Percentiles rank a stretch among this genome's conserved stretches.
Evolutionary conservation across 92 coral and sea anemone genomes (phyloP).

Genomic region (Porites cylindrica): DNA sequence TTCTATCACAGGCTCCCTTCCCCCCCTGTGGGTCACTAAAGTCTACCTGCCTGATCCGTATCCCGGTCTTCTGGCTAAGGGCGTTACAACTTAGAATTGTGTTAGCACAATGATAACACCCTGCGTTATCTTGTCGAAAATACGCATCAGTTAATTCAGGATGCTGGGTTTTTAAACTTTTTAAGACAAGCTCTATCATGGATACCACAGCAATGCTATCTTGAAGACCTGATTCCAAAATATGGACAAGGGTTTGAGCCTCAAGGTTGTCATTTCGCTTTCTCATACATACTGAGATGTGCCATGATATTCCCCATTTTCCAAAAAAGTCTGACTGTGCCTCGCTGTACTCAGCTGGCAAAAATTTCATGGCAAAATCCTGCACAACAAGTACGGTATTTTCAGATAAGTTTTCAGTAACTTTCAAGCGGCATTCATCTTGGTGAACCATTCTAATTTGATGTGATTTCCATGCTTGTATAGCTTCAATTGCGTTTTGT

Average conservation of each 20-base stretch:
- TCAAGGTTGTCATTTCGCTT: background rate
- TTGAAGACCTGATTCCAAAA: constrained; percentile 49
- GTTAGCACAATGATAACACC: constrained; percentile 44
- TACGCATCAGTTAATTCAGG: constrained; percentile 63
- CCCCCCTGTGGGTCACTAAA: constrained; percentile 50
- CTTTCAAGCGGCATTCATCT: background rate
- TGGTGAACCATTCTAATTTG: background rate
- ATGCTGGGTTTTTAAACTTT: constrained; percentile 33
- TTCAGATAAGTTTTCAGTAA: background rate
- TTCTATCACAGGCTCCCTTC: too few relatives aligned
- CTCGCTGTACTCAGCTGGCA: background rate
- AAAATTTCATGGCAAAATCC: constrained; percentile 6
- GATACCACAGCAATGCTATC: constrained; percentile 54
- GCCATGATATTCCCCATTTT: constrained; percentile 1
- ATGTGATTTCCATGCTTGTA: background rate
- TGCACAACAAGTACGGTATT: background rate
- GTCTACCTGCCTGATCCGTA: constrained; percentile 27
- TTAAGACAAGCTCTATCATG: constrained; percentile 51
- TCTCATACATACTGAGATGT: background rate
- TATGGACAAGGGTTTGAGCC: constrained; percentile 58
- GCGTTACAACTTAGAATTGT: constrained; percentile 22
- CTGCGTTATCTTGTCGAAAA: constrained; percentile 58
- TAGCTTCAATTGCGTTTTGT: background rate
- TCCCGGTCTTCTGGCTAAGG: constrained; percentile 18
- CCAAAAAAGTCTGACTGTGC: constrained; percentile 3